These are phyloP conservation scores for Colostygia pectinataria DNA, from an alignment of 2,888 invertebrate genomes.

Conservation along the genomic window DNA sequence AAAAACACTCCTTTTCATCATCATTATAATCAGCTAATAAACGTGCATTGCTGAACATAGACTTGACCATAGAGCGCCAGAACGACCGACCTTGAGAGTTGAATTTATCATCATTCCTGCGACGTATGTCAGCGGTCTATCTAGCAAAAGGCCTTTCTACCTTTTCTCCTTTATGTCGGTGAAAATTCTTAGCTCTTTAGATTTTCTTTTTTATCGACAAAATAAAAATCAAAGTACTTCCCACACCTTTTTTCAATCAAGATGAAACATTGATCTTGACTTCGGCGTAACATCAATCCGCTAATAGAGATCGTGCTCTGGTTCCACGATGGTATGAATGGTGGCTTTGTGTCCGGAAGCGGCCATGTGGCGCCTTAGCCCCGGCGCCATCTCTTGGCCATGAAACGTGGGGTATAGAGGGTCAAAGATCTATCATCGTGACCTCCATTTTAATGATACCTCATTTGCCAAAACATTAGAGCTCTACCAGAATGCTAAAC, in stretches of 20 bases:
- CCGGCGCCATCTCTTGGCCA: slow-evolving; percentile 62
- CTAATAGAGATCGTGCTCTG: slow-evolving; percentile 51
- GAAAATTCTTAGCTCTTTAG: too few species aligned
- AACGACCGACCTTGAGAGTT: too few species aligned
- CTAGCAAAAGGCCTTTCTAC: too few species aligned
- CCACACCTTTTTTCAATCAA: slow-evolving; percentile 26
- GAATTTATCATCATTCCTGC: too few species aligned
- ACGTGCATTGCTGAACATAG: too few species aligned
- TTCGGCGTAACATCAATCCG: slow-evolving; percentile 42
- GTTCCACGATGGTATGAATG: slow-evolving; percentile 59
- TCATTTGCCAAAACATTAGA: slow-evolving; percentile 15
- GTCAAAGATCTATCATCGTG: slow-evolving; percentile 66
- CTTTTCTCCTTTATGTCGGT: too few species aligned
- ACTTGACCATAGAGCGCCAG: too few species aligned
- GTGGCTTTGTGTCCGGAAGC: slow-evolving; percentile 55
- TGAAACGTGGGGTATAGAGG: slow-evolving; percentile 64
- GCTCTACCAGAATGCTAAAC: slow-evolving; percentile 9
- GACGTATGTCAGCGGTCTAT: too few species aligned
- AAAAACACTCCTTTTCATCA: too few species aligned
- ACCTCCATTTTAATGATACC: slow-evolving; percentile 54
- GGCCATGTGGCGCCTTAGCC: slow-evolving; percentile 56
- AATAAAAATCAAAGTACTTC: slow-evolving; percentile 11
- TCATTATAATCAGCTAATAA: too few species aligned
- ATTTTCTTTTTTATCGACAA: too few species aligned
- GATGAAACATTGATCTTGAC: slow-evolving; percentile 59